phyloP scores from a whole-genome alignment of 1,140 invertebrate species.

The Drosophila seguyi region DNA sequence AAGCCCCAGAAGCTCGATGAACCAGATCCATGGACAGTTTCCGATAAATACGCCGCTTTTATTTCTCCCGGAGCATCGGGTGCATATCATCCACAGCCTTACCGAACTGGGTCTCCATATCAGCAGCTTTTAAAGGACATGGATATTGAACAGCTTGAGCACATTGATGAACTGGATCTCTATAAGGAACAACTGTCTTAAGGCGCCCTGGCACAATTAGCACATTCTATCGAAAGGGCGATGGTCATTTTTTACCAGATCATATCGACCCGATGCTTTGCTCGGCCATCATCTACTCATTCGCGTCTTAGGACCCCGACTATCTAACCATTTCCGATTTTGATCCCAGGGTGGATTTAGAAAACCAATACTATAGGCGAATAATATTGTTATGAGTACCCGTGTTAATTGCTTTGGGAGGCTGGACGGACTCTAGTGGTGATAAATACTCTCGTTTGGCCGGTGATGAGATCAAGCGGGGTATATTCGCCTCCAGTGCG shows the following conservation, averaged over 20 bases:
- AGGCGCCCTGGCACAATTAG: constrained; percentile 51
- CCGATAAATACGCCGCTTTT: constrained; percentile 85
- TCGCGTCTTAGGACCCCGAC: constrained; percentile 93
- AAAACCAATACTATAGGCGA: constrained; percentile 89
- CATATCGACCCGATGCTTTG: constrained; percentile 92
- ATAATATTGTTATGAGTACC: constrained; percentile 85
- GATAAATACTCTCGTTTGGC: constrained; percentile 93
- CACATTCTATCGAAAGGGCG: constrained; percentile 91
- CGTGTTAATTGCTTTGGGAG: constrained; percentile 92
- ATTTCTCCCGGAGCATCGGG: constrained; percentile 42
- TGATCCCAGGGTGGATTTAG: constrained; percentile 94
- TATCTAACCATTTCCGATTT: constrained; percentile 91
- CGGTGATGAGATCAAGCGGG: constrained; percentile 87
- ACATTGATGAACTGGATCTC: constrained; percentile 64
- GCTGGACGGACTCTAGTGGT: constrained; percentile 94
- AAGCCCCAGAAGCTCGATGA: constrained; percentile 36
- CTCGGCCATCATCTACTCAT: constrained; percentile 95
- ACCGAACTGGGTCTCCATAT: constrained; percentile 72
- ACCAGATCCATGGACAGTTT: constrained; percentile 62
- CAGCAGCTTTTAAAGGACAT: constrained; percentile 70
- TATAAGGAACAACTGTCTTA: constrained; percentile 56
- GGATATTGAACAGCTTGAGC: constrained; percentile 62
- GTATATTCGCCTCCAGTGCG: constrained; percentile 89
- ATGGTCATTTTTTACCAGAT: constrained; percentile 94
- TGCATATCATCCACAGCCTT: constrained; percentile 61